Conservation (phyloP, 2,797 vertebrate species). For the Ctenopoma multispine region DNA sequence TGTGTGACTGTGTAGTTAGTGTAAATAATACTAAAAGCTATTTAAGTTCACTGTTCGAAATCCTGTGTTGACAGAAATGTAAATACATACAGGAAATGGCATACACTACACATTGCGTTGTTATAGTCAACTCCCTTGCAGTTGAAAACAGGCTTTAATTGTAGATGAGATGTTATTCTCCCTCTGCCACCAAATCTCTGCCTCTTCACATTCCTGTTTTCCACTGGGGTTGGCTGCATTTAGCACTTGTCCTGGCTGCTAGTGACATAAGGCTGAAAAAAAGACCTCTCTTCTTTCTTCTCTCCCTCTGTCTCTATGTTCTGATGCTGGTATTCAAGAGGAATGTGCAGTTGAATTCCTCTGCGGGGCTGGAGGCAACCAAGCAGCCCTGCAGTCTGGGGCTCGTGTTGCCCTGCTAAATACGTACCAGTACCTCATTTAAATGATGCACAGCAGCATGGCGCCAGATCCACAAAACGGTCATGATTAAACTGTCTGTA, state of each 20-base stretch:
- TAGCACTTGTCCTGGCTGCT: constrained; percentile 47
- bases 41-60: not conserved
- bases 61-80: not conserved
- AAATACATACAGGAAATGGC: constrained; percentile 16
- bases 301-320: constrained; percentile 40
- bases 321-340: constrained; percentile 68
- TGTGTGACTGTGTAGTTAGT: not conserved
- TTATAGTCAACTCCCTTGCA: constrained; percentile 6
- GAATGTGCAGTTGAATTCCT: constrained; percentile 77
- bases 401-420: constrained; percentile 54
- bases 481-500: not conserved
- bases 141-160: constrained; percentile 14
- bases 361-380: constrained; percentile 53
- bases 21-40: not conserved
- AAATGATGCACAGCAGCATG: constrained; percentile 1
- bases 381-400: constrained; percentile 2
- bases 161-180: constrained; percentile 53
- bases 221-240: constrained; percentile 65
- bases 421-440: constrained; percentile 10
- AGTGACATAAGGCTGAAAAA: constrained; percentile 49
- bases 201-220: constrained; percentile 65
- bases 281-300: constrained; percentile 43
- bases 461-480: not conserved
- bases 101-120: not conserved
- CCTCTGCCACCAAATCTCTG: constrained; percentile 39